Evolutionary conservation across 1,140 invertebrate genomes (phyloP), one percentile per base, ranked within the genome.

Genomic region (Pentalonia nigronervosa): DNA sequence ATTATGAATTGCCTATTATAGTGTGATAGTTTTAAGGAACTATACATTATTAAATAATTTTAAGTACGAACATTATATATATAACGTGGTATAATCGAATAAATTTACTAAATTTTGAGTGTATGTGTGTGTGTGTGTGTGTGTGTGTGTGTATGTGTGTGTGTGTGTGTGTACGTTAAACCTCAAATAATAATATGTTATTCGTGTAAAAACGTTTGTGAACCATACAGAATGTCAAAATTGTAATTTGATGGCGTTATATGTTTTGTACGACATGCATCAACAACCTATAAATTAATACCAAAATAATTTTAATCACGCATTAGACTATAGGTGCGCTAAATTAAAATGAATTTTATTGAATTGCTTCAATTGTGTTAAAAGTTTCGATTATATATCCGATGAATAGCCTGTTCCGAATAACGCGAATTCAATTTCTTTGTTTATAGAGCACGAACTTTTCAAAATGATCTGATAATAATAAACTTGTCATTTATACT

Each of bases 61-160:
- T 53, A 21, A 53, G 50, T 53, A 53, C 50, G 50, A 53, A 53
- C 20, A 53, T 53, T 9, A 30, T 67, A 4, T 9, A 30, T 30
- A 8, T 48, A n/a, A n/a, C 9, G 30, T 6, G 30, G 60, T 20
- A n/a, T 11, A 17, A 8, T 30, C n/a, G 6, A n/a, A n/a, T n/a
- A n/a, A n/a, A 76, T 76, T 4, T n/a, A 76, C n/a, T n/a, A 6
- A 7, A 76, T 76, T n/a, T 76, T 76, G n/a, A n/a, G n/a, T n/a
- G n/a, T n/a, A 0, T n/a, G n/a, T 4, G 3, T 34, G 60, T n/a
- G 0, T n/a, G n/a, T 4, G 3, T 34, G 60, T n/a, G 0, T n/a
- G n/a, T 4, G 3, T 34, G 60, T n/a, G 0, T n/a, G n/a, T 4
- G 3, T 34, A 0, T n/a, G n/a, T 4, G 3, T 34, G 60, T n/a